Percentiles rank a stretch among this genome's conserved stretches.
These are phyloP conservation scores for Andricus quercusramuli DNA, from an alignment of 2,888 invertebrate genomes.

Conservation along the genomic window DNA sequence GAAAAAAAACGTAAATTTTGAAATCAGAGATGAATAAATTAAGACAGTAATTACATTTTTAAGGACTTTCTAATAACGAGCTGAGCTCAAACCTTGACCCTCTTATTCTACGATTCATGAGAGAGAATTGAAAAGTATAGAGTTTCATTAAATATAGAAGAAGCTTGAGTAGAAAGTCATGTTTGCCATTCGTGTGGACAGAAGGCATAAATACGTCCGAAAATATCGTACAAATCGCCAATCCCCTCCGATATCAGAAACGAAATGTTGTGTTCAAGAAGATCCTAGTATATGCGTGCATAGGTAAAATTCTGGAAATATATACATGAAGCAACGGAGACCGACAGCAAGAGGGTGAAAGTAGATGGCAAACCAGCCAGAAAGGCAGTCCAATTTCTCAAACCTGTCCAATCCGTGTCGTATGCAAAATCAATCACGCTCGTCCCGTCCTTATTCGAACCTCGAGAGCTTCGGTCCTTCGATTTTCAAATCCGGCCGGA, in stretches of 20 bases:
- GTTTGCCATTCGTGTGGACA: constrained; percentile 55
- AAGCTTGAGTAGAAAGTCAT: constrained; percentile 47
- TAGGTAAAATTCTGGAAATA: constrained; percentile 59
- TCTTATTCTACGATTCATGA: constrained; percentile 12
- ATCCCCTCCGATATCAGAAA: constrained; percentile 64
- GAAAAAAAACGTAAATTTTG: too few relatives aligned
- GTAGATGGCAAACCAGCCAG: constrained; percentile 64
- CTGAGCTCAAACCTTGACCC: not conserved
- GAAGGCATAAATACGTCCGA: constrained; percentile 72
- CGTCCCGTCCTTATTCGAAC: constrained; percentile 51
- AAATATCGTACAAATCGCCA: constrained; percentile 72
- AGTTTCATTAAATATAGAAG: constrained; percentile 38
- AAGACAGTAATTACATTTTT: not conserved
- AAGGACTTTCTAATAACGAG: not conserved
- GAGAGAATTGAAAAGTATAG: constrained; percentile 21
- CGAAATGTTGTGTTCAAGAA: constrained; percentile 35
- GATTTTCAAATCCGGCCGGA: constrained; percentile 70
- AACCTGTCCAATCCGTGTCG: constrained; percentile 79
- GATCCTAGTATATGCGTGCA: constrained; percentile 20
- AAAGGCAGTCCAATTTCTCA: constrained; percentile 78
- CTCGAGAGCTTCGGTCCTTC: constrained; percentile 57
- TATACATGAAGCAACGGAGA: constrained; percentile 50
- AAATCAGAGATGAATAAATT: not conserved
- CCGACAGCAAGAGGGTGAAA: constrained; percentile 51
- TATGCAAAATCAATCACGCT: constrained; percentile 79